Conservation (phyloP, 2,113 vertebrate genomes). For the Cyanoderma ruficeps region DNA sequence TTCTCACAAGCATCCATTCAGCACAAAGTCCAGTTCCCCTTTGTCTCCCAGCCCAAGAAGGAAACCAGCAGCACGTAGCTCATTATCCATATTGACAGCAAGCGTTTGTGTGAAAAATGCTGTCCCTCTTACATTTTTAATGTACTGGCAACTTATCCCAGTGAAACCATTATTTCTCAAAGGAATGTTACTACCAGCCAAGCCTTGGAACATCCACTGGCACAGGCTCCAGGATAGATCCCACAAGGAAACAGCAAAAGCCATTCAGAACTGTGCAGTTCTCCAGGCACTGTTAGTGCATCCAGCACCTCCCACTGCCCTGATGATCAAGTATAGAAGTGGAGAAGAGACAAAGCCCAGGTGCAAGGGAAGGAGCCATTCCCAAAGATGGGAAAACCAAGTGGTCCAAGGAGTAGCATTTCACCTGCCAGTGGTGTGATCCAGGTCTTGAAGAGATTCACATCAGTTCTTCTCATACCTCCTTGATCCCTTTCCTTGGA, state of each 20-base stretch:
- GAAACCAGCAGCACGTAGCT: background rate
- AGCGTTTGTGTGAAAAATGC: slow-evolving; percentile 19
- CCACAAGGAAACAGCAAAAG: background rate
- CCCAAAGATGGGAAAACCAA: background rate
- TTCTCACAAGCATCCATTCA: background rate
- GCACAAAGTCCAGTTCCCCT: background rate
- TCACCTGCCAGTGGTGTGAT: background rate
- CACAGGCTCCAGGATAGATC: background rate
- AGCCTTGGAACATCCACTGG: background rate
- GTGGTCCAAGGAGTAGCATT: background rate
- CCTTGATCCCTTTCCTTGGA: background rate
- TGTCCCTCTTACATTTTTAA: slow-evolving; percentile 30
- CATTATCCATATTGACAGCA: slow-evolving; percentile 14
- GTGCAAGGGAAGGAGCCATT: background rate
- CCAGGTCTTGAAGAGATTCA: background rate
- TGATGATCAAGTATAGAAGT: background rate
- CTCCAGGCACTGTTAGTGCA: background rate
- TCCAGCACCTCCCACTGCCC: background rate
- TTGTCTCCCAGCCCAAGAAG: background rate
- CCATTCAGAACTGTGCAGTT: background rate
- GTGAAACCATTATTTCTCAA: slow-evolving; percentile 10
- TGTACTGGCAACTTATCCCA: background rate
- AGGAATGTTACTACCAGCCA: background rate
- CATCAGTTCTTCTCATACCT: background rate
- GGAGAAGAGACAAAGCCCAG: background rate